phyloP scores from a whole-genome alignment of 2,113 vertebrate species.

The Pimephales promelas region DNA sequence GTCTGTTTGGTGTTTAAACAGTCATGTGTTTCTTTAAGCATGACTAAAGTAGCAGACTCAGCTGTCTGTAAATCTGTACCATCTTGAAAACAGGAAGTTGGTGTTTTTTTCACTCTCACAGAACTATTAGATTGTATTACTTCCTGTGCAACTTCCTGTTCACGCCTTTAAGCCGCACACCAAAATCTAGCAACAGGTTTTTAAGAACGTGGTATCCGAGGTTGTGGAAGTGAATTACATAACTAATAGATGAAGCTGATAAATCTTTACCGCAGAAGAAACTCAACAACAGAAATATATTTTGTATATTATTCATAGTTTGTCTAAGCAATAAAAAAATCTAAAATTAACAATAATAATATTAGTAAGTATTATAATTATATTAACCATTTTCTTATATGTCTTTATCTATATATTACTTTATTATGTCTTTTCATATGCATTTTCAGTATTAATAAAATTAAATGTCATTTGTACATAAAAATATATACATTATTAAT shows the following conservation, averaged over 20 bases:
- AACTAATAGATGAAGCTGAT: too few species aligned
- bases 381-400: too few species aligned
- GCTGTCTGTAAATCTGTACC: not conserved
- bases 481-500: too few species aligned
- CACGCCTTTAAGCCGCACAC: not conserved
- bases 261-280: not conserved
- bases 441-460: too few species aligned
- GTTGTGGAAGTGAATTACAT: not conserved
- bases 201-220: not conserved
- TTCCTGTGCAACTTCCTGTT: constrained; percentile 43
- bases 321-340: too few species aligned
- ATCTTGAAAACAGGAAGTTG: constrained; percentile 12
- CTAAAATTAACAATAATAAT: not conserved
- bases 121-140: constrained; percentile 3
- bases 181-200: not conserved
- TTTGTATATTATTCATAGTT: too few species aligned
- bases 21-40: not conserved
- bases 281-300: not conserved
- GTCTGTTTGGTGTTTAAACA: not conserved
- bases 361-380: too few species aligned
- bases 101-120: not conserved
- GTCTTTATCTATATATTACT: too few species aligned
- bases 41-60: not conserved
- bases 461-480: too few species aligned
- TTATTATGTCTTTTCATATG: too few species aligned